A percentile compares a stretch with the other conserved stretches of the same genome.
phyloP scores from a whole-genome alignment of 1,140 invertebrate genomes.

The Leguminivora glycinivorella region DNA sequence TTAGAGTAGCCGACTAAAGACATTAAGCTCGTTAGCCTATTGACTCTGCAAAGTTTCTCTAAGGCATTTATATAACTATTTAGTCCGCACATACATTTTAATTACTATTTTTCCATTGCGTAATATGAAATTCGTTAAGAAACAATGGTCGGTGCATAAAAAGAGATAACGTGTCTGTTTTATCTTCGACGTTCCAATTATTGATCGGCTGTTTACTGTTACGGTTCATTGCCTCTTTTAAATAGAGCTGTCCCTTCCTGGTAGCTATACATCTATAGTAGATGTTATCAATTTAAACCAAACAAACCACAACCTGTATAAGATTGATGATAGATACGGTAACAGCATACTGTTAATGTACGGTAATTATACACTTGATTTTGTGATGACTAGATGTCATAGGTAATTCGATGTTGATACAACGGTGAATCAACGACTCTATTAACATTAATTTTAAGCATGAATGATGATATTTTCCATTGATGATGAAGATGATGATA shows the following conservation, averaged over 20 bases:
- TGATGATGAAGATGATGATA: too few species aligned
- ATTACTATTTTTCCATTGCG: constrained; percentile 28
- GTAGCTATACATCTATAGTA: not conserved
- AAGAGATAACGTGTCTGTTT: constrained; percentile 26
- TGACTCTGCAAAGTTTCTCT: constrained; percentile 21
- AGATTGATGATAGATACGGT: not conserved
- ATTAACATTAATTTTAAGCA: too few species aligned
- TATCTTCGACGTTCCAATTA: constrained; percentile 22
- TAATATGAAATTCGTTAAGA: constrained; percentile 13
- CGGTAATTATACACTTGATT: too few species aligned
- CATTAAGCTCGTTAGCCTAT: constrained; percentile 14
- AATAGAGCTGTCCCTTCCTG: constrained; percentile 14
- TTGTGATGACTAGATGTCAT: not conserved
- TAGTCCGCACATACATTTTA: constrained; percentile 33
- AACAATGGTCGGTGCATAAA: constrained; percentile 23
- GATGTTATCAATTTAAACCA: not conserved
- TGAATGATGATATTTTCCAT: too few species aligned
- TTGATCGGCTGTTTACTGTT: constrained; percentile 31
- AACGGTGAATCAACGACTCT: too few species aligned
- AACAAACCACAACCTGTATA: not conserved
- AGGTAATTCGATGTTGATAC: too few species aligned
- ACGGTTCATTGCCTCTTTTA: constrained; percentile 25
- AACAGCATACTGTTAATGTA: too few species aligned
- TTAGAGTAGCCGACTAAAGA: constrained; percentile 9
- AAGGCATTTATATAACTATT: constrained; percentile 2